These are phyloP conservation scores for Cephus runcator DNA, from an alignment of 2,888 invertebrate genomes.

Conservation along the genomic window DNA sequence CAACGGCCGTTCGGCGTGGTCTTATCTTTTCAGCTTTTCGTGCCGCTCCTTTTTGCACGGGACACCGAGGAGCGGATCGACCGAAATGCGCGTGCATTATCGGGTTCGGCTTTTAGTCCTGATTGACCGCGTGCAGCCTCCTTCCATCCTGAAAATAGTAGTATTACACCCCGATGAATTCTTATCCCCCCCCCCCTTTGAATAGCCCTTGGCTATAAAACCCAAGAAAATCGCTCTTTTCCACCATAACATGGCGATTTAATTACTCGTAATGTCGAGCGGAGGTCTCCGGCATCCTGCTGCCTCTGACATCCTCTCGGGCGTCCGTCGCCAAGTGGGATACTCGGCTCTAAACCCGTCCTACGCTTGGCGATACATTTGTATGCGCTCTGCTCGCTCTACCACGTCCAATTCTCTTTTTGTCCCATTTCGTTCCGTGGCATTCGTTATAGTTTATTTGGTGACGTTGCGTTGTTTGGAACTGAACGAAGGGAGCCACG, in stretches of 20 bases:
- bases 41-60: slow-evolving; percentile 15
- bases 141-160: neutral
- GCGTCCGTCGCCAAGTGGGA: neutral
- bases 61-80: slow-evolving; percentile 16
- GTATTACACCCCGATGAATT: neutral
- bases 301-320: neutral
- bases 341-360: neutral
- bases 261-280: neutral
- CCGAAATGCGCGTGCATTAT: slow-evolving; percentile 40
- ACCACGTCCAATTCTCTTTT: slow-evolving; percentile 38
- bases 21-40: slow-evolving; percentile 23
- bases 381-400: slow-evolving; percentile 41
- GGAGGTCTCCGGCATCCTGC: neutral
- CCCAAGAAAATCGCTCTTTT: neutral
- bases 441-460: slow-evolving; percentile 46
- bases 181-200: neutral
- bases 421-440: slow-evolving; percentile 39
- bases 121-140: neutral
- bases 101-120: slow-evolving; percentile 17
- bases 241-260: neutral
- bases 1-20: slow-evolving; percentile 32
- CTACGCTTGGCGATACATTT: slow-evolving; percentile 33
- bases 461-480: slow-evolving; percentile 22
- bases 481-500: slow-evolving; percentile 20
- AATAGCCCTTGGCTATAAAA: neutral